Evolutionary conservation across 2,797 vertebrate species (phyloP), one percentile per base, ranked within the genome.

Genomic region (Mus spretus): DNA sequence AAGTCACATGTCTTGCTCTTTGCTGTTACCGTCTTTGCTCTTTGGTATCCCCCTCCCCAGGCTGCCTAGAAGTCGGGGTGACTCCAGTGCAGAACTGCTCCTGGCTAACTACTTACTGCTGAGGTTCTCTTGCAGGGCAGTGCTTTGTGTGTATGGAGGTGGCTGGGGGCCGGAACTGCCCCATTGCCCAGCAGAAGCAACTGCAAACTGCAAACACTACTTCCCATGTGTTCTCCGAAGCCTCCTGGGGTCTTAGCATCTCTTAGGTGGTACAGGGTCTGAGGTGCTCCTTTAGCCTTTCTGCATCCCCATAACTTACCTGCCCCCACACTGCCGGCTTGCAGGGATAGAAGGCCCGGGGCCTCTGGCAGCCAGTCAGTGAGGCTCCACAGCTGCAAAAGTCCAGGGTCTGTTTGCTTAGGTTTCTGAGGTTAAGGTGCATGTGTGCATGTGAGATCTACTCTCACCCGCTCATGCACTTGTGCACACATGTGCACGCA

Each of bases 101-200:
- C n/a, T 81, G 96, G 96, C 97, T 97, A 95, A 96, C 98, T 98
- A 96, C 94, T 98, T 97, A 92, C 93, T 97, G 97, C 93, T 90
- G 95, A 97, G 98, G 98, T 98, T 96, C 94, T 97, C 97, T 97
- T 97, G 96, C 90, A 94, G 37, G 83, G 28, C 11, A 14, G 44
- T 50, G 17, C 26, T 28, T 15, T 31, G n/a, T 28, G 65, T 72
- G 47, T 37, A 10, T 6, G 34, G 65, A 37, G 34, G 22, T 24
- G 13, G 19, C 6, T 34, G 44, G 22, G 5, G n/a, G 13, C 47
- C 17, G 12, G 37, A 28, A 65, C 17, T 31, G 26, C 40, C 40
- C 82, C 37, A 6, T 40, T 10, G 55, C 1, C 55, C 22, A 61
- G 40, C 59, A 84, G 26, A 34, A 12, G 26, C 26, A 20, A 40